Evolutionary conservation across 1,140 invertebrate species (phyloP).

Genomic region (Drosophila santomea): DNA sequence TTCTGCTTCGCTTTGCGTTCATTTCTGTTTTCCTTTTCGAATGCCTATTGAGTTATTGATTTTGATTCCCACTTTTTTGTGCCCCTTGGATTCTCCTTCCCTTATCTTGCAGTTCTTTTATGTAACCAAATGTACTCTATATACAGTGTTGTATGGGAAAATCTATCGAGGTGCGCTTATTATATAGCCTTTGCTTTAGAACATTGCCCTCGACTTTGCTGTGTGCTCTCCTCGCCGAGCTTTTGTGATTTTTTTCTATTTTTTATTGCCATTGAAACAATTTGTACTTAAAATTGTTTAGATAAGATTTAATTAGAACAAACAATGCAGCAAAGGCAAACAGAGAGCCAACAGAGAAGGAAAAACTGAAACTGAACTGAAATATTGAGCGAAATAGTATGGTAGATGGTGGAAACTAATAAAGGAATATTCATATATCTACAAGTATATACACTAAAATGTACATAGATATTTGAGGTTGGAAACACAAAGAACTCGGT

Average conservation of each 20-base stretch:
- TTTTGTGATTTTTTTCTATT: conserved; percentile 1
- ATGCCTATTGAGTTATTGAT: conserved; percentile 52
- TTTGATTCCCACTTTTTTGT: conserved; percentile 42
- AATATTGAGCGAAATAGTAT: neutral
- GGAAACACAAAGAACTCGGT: neutral
- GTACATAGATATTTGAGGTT: too few relatives aligned
- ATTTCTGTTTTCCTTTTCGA: neutral
- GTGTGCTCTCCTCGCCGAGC: neutral
- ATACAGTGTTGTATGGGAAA: neutral
- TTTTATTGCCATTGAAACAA: conserved; percentile 31
- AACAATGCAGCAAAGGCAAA: conserved; percentile 4
- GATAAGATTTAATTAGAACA: conserved; percentile 60
- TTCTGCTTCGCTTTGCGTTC: conserved; percentile 7
- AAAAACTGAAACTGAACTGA: neutral
- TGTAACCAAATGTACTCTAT: conserved; percentile 11
- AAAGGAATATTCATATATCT: neutral
- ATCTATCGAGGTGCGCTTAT: conserved; percentile 4
- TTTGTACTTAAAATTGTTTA: conserved; percentile 52
- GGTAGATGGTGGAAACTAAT: neutral
- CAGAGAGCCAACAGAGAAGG: neutral
- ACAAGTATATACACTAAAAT: too few relatives aligned
- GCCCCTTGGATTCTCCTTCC: neutral
- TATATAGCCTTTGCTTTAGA: conserved; percentile 9
- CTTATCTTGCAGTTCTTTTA: conserved; percentile 1
- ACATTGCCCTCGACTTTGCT: conserved; percentile 22